Evolutionary conservation across 2,797 vertebrate species (phyloP).

Genomic region (Coregonus suidteri): DNA sequence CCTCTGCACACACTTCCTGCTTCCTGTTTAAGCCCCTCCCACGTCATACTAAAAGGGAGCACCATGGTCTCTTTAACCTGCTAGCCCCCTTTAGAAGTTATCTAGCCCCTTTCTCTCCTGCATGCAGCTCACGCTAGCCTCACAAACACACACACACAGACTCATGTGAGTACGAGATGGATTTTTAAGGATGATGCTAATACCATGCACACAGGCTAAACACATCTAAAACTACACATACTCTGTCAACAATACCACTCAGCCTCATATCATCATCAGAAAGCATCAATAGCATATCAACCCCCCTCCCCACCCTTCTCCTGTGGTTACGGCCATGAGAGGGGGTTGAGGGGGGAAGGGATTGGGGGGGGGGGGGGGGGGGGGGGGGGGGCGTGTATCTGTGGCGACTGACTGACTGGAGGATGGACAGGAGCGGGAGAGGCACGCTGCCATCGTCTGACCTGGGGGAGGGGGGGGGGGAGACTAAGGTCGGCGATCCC

Average conservation of each 20-base stretch:
- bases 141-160: slow-evolving; percentile 11
- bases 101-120: slow-evolving; percentile 55
- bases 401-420: slow-evolving; percentile 70
- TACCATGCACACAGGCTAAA: not conserved
- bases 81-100: not conserved
- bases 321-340: slow-evolving; percentile 27
- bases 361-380: slow-evolving; percentile 19
- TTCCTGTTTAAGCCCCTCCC: slow-evolving; percentile 16
- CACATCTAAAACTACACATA: not conserved
- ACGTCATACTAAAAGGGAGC: slow-evolving; percentile 8
- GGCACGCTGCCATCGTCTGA: slow-evolving; percentile 85
- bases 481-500: slow-evolving; percentile 74
- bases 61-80: slow-evolving; percentile 40
- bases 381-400: slow-evolving; percentile 66
- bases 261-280: not conserved
- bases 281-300: not conserved
- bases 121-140: slow-evolving; percentile 59
- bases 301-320: slow-evolving; percentile 42
- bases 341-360: slow-evolving; percentile 49
- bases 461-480: slow-evolving; percentile 51
- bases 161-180: not conserved
- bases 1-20: slow-evolving; percentile 58
- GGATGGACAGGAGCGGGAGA: slow-evolving; percentile 84
- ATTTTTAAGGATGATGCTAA: not conserved
- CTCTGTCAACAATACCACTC: not conserved